Evolutionary conservation across 2,797 vertebrate species (phyloP).

Genomic region (Gymnopithys bicolor): DNA sequence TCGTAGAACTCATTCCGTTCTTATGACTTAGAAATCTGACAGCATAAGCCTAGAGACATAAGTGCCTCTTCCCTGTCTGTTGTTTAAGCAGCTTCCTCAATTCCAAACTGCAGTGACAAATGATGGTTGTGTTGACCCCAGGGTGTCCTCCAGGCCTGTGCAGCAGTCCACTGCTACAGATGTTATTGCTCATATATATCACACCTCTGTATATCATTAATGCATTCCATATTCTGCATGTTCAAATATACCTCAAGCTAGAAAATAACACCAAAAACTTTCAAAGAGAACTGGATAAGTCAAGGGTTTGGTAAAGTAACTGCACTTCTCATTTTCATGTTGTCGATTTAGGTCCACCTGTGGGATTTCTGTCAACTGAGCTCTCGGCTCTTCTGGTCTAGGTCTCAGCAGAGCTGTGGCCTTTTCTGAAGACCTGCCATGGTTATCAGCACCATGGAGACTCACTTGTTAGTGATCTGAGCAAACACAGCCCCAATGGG

Average conservation of each 20-base stretch:
- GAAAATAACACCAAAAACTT: neutral
- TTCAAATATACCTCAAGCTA: neutral
- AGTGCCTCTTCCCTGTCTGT: neutral
- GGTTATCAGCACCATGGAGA: neutral
- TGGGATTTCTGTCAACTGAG: neutral
- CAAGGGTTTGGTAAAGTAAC: neutral
- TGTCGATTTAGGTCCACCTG: neutral
- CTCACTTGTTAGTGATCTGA: neutral
- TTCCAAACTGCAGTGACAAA: neutral
- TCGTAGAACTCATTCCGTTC: slow-evolving; percentile 38
- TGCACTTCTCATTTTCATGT: neutral
- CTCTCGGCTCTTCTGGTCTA: neutral
- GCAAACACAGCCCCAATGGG: neutral
- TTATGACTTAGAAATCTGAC: slow-evolving; percentile 48
- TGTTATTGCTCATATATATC: neutral
- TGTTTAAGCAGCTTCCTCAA: slow-evolving; percentile 1
- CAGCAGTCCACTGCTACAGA: neutral
- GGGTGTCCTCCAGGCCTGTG: neutral
- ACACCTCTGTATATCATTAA: neutral
- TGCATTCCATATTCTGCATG: neutral
- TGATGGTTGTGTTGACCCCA: neutral
- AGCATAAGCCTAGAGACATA: slow-evolving; percentile 28
- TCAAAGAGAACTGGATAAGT: neutral
- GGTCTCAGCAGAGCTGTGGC: neutral
- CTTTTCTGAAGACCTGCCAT: neutral